These are phyloP conservation scores for Petromus typicus DNA, from an alignment of 2,113 vertebrate species.

Conservation along the genomic window DNA sequence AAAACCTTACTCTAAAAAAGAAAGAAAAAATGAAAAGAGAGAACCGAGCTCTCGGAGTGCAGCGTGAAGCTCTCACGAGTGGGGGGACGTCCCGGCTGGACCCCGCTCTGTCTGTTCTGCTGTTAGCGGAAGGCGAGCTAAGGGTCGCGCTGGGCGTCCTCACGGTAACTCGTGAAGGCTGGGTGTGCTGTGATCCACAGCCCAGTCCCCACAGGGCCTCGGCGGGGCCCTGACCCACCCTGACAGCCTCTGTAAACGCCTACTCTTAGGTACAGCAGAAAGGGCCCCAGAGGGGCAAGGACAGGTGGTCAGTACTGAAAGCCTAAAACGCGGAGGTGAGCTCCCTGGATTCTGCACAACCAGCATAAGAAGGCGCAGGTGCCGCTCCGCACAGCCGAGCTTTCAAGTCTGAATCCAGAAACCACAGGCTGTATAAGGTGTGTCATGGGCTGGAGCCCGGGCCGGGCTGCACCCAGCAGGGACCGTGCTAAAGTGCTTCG, in stretches of 20 bases:
- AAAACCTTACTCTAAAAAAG: background rate
- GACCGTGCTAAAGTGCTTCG: constrained; percentile 57
- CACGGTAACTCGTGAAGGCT: too few species aligned
- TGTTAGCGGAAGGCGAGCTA: background rate
- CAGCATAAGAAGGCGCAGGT: background rate
- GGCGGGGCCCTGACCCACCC: too few species aligned
- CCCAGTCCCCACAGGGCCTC: too few species aligned
- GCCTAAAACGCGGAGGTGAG: background rate
- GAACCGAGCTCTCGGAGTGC: background rate
- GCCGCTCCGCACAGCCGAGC: background rate
- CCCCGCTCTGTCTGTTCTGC: background rate
- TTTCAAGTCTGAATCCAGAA: background rate
- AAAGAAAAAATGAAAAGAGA: background rate
- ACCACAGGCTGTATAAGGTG: background rate
- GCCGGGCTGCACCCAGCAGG: constrained; percentile 46
- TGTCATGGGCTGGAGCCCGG: constrained; percentile 51
- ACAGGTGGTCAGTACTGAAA: background rate
- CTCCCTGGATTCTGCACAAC: background rate
- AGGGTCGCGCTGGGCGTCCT: background rate
- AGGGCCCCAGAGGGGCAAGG: background rate
- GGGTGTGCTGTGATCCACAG: too few species aligned
- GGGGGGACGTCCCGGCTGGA: background rate
- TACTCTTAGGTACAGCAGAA: background rate
- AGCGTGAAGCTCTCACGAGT: background rate
- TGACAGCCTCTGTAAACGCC: too few species aligned